Conservation (phyloP, 2,888 invertebrate genomes). For the Galerucella pusilla region DNA sequence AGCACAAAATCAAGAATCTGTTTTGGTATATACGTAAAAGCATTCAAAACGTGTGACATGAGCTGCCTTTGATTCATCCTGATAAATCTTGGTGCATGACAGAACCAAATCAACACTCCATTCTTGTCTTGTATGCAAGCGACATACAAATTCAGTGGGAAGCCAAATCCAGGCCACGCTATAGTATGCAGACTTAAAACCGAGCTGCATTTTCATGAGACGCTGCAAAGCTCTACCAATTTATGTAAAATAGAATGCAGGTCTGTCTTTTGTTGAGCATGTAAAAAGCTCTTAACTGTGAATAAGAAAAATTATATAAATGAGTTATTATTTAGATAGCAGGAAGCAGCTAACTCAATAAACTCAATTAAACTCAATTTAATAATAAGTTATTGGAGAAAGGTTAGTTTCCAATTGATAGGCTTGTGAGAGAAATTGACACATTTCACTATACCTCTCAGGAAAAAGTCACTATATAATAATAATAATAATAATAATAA, state of each 20-base stretch:
- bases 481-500: no score
- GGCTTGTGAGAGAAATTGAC: no score
- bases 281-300: no score
- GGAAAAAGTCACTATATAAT: no score
- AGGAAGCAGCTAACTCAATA: no score
- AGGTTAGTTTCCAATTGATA: no score
- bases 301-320: no score
- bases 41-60: background rate
- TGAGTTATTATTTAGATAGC: no score
- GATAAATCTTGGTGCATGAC: background rate
- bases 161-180: background rate
- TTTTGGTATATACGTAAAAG: no score
- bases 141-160: background rate
- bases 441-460: no score
- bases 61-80: background rate
- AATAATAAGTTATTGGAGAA: no score
- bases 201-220: background rate
- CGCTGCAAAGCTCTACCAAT: background rate
- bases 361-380: no score
- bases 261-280: background rate
- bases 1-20: background rate
- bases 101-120: background rate
- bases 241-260: background rate
- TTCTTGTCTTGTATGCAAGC: background rate
- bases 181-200: background rate